A percentile compares a stretch with the other conserved stretches of the same genome.
phyloP scores from a whole-genome alignment of 2,888 invertebrate species.

The Eupithecia tripunctaria region DNA sequence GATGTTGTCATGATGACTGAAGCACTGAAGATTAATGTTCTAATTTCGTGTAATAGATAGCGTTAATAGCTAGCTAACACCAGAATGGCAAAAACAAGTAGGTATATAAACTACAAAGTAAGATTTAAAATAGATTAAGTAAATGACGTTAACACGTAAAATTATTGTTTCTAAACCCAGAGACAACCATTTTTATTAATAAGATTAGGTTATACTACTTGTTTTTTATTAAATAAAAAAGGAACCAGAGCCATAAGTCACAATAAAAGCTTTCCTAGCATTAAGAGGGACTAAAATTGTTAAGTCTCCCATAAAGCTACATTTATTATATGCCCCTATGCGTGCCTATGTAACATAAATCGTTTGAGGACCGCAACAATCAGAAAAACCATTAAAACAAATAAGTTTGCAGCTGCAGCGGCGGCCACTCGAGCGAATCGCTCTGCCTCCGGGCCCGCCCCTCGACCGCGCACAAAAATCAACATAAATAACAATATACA shows the following conservation, averaged over 20 bases:
- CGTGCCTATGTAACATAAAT: constrained; percentile 67
- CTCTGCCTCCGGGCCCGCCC: constrained; percentile 78
- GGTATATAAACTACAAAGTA: no score
- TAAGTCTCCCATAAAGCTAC: constrained; percentile 64
- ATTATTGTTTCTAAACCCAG: no score
- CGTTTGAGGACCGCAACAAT: constrained; percentile 70
- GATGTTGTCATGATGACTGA: no score
- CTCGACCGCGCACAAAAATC: constrained; percentile 78
- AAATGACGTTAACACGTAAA: no score
- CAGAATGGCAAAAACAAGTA: no score
- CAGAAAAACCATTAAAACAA: constrained; percentile 79
- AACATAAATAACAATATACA: constrained; percentile 85
- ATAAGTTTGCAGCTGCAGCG: constrained; percentile 75
- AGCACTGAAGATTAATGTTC: no score
- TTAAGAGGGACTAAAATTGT: constrained; percentile 33
- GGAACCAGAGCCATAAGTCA: not conserved
- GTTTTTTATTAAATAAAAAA: not conserved
- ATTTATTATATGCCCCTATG: constrained; percentile 53
- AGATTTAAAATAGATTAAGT: no score
- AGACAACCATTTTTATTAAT: no score
- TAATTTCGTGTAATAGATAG: no score
- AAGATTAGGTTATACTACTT: no score
- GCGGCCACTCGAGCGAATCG: constrained; percentile 73
- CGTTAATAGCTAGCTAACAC: no score
- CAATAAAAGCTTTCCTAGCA: constrained; percentile 9